These are phyloP conservation scores for Homarus gammarus DNA, from an alignment of 2,888 invertebrate genomes.

Conservation along the genomic window DNA sequence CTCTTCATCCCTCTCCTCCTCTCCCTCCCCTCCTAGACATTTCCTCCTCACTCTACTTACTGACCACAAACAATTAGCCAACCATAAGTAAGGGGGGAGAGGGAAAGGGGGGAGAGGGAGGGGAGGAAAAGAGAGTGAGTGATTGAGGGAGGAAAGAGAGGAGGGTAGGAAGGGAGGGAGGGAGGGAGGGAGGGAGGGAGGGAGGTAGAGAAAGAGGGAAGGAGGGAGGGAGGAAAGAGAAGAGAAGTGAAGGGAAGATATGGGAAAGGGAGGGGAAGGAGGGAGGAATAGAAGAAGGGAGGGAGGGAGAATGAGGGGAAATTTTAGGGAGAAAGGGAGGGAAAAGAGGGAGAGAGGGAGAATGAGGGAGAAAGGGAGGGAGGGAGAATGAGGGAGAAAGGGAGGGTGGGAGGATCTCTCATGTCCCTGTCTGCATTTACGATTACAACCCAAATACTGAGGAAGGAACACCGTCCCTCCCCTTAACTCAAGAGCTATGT, in stretches of 20 bases:
- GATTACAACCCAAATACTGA: conserved; percentile 7
- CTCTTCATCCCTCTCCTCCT: not conserved
- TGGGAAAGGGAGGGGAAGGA: not conserved
- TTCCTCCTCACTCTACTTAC: not conserved
- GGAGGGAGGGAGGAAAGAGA: not conserved
- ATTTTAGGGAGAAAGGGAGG: not conserved
- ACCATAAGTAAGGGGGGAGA: conserved; percentile 7
- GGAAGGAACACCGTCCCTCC: not conserved
- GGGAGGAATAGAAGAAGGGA: not conserved
- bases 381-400: not conserved
- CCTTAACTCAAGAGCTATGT: conserved; percentile 15
- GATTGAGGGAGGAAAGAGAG: too few species aligned
- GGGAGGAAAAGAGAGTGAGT: too few species aligned
- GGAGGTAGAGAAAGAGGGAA: not conserved
- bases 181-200: not conserved
- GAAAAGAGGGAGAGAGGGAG: not conserved
- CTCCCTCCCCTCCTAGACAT: not conserved
- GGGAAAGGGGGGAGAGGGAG: conserved; percentile 12
- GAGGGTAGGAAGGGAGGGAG: conserved; percentile 7
- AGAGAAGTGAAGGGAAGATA: not conserved
- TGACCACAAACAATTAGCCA: not conserved
- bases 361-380: not conserved
- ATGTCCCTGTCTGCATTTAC: conserved; percentile 10
- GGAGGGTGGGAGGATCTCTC: not conserved
- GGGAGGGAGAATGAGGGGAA: not conserved